phyloP scores from a whole-genome alignment of 2,888 invertebrate species.

The Quadroppia sp. region DNA sequence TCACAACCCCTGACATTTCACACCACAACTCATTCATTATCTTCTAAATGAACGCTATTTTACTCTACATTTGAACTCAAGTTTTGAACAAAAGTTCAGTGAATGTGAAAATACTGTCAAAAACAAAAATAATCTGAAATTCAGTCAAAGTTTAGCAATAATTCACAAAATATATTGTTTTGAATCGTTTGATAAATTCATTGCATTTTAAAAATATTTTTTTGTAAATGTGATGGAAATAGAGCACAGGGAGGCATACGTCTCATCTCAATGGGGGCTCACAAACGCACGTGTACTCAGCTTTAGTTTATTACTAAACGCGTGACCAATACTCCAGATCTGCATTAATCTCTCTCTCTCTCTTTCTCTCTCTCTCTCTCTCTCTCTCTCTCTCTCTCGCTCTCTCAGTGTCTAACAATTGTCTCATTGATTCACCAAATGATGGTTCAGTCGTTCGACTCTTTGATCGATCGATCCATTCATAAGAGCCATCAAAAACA shows the following conservation, averaged over 20 bases:
- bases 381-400: slow-evolving; percentile 33
- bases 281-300: slow-evolving; percentile 29
- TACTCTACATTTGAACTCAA: neutral
- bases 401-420: slow-evolving; percentile 8
- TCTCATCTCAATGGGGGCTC: slow-evolving; percentile 33
- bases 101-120: neutral
- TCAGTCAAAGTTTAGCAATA: neutral
- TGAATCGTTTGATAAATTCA: neutral
- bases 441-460: slow-evolving; percentile 25
- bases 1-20: slow-evolving; percentile 35
- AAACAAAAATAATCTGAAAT: neutral
- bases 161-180: neutral
- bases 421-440: slow-evolving; percentile 31
- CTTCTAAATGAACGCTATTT: neutral
- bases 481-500: slow-evolving; percentile 30
- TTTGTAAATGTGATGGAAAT: neutral
- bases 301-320: slow-evolving; percentile 27
- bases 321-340: slow-evolving; percentile 35
- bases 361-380: slow-evolving; percentile 22
- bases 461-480: slow-evolving; percentile 34
- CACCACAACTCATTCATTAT: slow-evolving; percentile 34
- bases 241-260: neutral
- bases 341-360: slow-evolving; percentile 25
- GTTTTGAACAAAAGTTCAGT: neutral
- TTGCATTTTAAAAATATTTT: neutral